Percentiles rank a stretch among this genome's conserved stretches.
phyloP scores from a whole-genome alignment of 2,888 invertebrate genomes.

The Phorcus lineatus region DNA sequence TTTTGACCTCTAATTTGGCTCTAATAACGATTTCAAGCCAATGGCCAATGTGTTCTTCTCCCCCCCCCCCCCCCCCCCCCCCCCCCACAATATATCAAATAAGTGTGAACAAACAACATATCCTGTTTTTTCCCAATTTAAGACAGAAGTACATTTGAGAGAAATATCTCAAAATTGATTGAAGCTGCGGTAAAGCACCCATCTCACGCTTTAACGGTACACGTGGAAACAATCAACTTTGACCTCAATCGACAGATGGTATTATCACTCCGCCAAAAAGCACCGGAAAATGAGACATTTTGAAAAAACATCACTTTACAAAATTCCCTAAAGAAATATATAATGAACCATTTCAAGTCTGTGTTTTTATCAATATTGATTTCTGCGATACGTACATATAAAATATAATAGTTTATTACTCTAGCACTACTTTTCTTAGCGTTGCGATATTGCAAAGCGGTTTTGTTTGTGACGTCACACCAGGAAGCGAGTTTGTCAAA shows the following conservation, averaged over 20 bases:
- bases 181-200: neutral
- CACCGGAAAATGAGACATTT: neutral
- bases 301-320: neutral
- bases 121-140: too few relatives aligned
- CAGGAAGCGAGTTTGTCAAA: slow-evolving; percentile 7
- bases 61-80: too few relatives aligned
- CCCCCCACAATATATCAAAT: too few relatives aligned
- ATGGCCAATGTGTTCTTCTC: too few relatives aligned
- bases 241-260: neutral
- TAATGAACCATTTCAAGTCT: too few relatives aligned
- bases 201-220: neutral
- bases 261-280: neutral
- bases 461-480: slow-evolving; percentile 4
- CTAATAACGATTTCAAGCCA: too few relatives aligned
- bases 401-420: neutral
- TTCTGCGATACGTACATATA: too few relatives aligned
- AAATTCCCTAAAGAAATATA: too few relatives aligned
- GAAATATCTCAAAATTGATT: neutral
- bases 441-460: neutral
- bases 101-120: too few relatives aligned
- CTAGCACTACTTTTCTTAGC: neutral
- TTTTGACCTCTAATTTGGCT: too few relatives aligned
- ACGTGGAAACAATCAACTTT: neutral
- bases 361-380: too few relatives aligned
- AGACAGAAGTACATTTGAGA: too few relatives aligned